These are phyloP conservation scores for Malurus melanocephalus DNA, from an alignment of 2,113 vertebrate genomes.

Conservation along the genomic window DNA sequence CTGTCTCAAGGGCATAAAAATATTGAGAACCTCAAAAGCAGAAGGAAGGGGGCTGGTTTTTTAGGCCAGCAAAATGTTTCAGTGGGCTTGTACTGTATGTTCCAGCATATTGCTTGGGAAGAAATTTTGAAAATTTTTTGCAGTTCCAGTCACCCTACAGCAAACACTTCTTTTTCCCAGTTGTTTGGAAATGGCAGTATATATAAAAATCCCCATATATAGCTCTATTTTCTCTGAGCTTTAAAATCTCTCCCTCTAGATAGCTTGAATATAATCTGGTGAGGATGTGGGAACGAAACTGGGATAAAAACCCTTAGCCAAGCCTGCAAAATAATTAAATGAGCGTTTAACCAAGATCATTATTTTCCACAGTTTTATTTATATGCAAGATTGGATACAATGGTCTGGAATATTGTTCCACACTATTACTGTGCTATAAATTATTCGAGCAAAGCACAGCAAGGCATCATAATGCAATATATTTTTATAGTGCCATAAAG, in stretches of 20 bases:
- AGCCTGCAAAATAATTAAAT: neutral
- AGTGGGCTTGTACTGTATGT: neutral
- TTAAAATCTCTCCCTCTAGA: neutral
- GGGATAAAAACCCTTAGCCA: neutral
- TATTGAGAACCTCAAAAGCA: conserved; percentile 50
- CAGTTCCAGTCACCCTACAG: neutral
- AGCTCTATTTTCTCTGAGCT: neutral
- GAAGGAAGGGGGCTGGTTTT: conserved; percentile 1
- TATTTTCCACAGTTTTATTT: conserved; percentile 30
- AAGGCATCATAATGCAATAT: conserved; percentile 36
- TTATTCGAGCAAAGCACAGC: conserved; percentile 40
- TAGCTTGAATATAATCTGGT: neutral
- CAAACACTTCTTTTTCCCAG: neutral
- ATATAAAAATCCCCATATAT: neutral
- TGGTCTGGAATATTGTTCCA: conserved; percentile 46
- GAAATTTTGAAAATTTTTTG: neutral
- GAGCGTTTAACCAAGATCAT: conserved; percentile 29
- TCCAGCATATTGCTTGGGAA: neutral
- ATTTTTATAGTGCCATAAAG: conserved; percentile 38
- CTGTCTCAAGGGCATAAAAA: neutral
- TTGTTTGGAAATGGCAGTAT: neutral
- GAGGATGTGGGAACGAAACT: neutral
- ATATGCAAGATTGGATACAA: conserved; percentile 21
- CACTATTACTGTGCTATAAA: conserved; percentile 58
- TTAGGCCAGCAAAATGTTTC: neutral